Percentiles rank a stretch among this genome's conserved stretches.
These are phyloP conservation scores for Agrochola circellaris DNA, from an alignment of 2,888 invertebrate genomes.

Conservation along the genomic window DNA sequence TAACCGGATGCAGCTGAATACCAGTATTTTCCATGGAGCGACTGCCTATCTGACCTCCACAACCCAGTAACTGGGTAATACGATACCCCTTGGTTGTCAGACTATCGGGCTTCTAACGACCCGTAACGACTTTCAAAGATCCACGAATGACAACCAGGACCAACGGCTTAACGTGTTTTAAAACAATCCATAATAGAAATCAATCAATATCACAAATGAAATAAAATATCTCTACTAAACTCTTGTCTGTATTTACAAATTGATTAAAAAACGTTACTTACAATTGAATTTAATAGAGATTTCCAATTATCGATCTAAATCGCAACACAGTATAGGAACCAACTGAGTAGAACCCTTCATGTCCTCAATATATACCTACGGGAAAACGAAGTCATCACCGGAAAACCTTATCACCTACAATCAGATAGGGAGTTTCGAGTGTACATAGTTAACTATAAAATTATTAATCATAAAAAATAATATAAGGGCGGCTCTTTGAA, in stretches of 20 bases:
- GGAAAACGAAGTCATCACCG: constrained; percentile 45
- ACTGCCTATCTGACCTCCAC: too few species aligned
- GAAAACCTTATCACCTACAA: constrained; percentile 58
- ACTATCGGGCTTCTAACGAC: too few species aligned
- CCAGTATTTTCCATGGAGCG: too few species aligned
- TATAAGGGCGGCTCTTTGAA: constrained; percentile 59
- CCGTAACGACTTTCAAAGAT: too few species aligned
- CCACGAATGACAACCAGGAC: too few species aligned
- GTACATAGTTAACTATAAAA: constrained; percentile 50
- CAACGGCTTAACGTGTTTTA: too few species aligned
- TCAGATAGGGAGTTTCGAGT: constrained; percentile 57
- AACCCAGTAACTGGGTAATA: too few species aligned
- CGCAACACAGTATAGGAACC: constrained; percentile 9
- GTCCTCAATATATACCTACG: constrained; percentile 60
- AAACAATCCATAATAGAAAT: neutral
- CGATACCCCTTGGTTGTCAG: too few species aligned
- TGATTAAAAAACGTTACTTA: constrained; percentile 22
- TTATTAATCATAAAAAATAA: constrained; percentile 54
- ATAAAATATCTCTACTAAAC: neutral
- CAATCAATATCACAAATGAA: neutral
- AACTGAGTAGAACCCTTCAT: constrained; percentile 37
- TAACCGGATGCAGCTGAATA: too few species aligned
- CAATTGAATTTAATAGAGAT: constrained; percentile 8
- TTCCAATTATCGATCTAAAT: constrained; percentile 4
- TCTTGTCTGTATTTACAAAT: neutral